These are phyloP conservation scores for Entomyzon cyanotis DNA, from an alignment of 2,113 vertebrate species.

Conservation along the genomic window DNA sequence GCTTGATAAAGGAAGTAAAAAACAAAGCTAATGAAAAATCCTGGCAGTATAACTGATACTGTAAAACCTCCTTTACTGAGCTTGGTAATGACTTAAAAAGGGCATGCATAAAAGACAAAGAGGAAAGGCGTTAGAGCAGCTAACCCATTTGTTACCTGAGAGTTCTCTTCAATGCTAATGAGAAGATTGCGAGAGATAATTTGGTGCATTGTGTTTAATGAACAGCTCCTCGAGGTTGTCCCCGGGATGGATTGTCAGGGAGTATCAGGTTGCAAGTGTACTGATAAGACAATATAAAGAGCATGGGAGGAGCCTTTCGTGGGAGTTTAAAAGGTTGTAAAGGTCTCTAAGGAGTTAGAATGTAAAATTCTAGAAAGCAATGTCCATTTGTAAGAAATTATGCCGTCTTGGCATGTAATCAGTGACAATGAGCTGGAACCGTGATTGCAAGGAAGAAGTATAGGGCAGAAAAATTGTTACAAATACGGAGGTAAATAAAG, in stretches of 20 bases:
- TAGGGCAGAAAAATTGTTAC: not conserved
- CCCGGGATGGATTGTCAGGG: not conserved
- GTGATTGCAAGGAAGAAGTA: not conserved
- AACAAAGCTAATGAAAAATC: constrained; percentile 8
- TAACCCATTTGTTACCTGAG: constrained; percentile 24
- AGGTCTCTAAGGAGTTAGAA: not conserved
- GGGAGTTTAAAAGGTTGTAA: not conserved
- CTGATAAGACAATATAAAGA: not conserved
- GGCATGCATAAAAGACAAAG: not conserved
- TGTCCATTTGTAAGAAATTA: not conserved
- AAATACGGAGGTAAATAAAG: not conserved
- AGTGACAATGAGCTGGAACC: not conserved
- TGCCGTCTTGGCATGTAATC: not conserved
- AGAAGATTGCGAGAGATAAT: constrained; percentile 17
- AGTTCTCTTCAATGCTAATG: constrained; percentile 13
- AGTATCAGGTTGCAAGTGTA: not conserved
- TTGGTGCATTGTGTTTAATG: not conserved
- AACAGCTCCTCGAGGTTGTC: not conserved
- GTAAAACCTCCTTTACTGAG: not conserved
- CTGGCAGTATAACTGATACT: not conserved
- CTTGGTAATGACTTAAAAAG: not conserved
- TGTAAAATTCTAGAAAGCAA: not conserved
- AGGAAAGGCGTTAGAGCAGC: not conserved
- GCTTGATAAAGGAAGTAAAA: not conserved
- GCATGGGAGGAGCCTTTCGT: not conserved